A percentile compares a stretch with the other conserved stretches of the same genome.
Evolutionary conservation across 2,888 invertebrate species (phyloP).

Genomic region (Lasioglossum marginatum): DNA sequence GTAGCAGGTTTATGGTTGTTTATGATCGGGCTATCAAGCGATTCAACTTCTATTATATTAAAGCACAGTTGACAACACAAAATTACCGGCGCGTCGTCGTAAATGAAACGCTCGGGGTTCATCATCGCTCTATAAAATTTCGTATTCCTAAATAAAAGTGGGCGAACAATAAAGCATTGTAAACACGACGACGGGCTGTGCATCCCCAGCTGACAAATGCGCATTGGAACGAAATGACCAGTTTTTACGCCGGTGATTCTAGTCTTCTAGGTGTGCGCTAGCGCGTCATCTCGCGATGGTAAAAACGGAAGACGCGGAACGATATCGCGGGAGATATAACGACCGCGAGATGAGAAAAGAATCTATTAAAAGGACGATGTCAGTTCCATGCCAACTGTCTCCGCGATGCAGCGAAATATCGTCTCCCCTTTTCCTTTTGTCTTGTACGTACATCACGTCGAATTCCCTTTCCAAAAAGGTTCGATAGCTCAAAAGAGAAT

Average conservation of each 20-base stretch:
- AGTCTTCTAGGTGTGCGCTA: conserved; percentile 9
- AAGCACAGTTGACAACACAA: background rate
- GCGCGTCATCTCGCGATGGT: conserved; percentile 28
- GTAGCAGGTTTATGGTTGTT: too few relatives aligned
- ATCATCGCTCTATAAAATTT: background rate
- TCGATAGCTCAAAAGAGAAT: conserved; percentile 62
- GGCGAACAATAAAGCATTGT: conserved; percentile 17
- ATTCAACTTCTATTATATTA: background rate
- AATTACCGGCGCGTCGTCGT: conserved; percentile 21
- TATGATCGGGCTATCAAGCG: too few relatives aligned
- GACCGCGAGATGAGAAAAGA: conserved; percentile 64
- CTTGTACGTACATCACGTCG: conserved; percentile 60
- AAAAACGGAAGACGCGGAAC: conserved; percentile 12
- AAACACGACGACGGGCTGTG: conserved; percentile 20
- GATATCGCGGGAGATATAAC: conserved; percentile 45
- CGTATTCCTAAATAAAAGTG: conserved; percentile 18
- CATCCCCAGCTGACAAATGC: conserved; percentile 44
- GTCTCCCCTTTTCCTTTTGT: conserved; percentile 39
- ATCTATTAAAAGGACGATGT: conserved; percentile 64
- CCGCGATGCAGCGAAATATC: conserved; percentile 65
- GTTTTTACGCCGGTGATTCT: conserved; percentile 43
- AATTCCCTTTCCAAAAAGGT: conserved; percentile 73
- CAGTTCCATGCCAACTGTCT: conserved; percentile 49
- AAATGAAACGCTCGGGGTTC: conserved; percentile 13
- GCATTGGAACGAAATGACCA: conserved; percentile 35